A percentile compares a stretch with the other conserved stretches of the same genome.
Evolutionary conservation across 2,113 vertebrate genomes (phyloP).

Genomic region (Pipa parva): DNA sequence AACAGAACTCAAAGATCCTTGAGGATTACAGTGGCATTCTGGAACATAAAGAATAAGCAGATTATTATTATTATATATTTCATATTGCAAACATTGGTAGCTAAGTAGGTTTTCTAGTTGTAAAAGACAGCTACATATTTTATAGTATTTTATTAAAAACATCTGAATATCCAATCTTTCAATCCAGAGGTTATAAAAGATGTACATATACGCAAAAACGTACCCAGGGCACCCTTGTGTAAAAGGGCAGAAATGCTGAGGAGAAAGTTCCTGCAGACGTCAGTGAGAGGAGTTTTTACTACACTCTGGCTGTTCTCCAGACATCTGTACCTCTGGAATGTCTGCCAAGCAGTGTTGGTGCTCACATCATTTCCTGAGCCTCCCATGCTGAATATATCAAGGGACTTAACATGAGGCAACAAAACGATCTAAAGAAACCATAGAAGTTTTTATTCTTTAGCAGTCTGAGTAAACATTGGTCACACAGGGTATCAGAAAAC

Average conservation of each 20-base stretch:
- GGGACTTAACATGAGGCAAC: conserved; percentile 89
- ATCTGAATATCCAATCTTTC: too few species aligned
- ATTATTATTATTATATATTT: background rate
- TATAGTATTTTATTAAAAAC: too few species aligned
- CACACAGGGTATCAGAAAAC: too few species aligned
- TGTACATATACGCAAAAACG: conserved; percentile 22
- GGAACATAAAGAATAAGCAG: conserved; percentile 14
- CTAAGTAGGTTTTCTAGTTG: too few species aligned
- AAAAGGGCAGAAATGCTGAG: conserved; percentile 90
- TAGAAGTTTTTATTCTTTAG: too few species aligned
- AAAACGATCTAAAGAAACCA: conserved; percentile 76
- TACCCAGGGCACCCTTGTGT: conserved; percentile 83
- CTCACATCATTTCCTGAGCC: conserved; percentile 72
- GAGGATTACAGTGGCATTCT: conserved; percentile 91
- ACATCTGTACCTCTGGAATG: conserved; percentile 90
- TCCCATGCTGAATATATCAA: conserved; percentile 84
- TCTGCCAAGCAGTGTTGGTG: conserved; percentile 81
- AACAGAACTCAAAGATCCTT: conserved; percentile 88
- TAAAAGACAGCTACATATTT: too few species aligned
- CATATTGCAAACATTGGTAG: too few species aligned
- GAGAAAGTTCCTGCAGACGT: conserved; percentile 89
- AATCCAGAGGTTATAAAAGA: background rate
- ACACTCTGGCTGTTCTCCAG: conserved; percentile 90
- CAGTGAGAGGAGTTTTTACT: conserved; percentile 84
- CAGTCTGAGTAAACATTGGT: too few species aligned